Evolutionary conservation across 2,888 invertebrate genomes (phyloP), one percentile per base, ranked within the genome.

Genomic region (Caenorhabditis zanzibari): DNA sequence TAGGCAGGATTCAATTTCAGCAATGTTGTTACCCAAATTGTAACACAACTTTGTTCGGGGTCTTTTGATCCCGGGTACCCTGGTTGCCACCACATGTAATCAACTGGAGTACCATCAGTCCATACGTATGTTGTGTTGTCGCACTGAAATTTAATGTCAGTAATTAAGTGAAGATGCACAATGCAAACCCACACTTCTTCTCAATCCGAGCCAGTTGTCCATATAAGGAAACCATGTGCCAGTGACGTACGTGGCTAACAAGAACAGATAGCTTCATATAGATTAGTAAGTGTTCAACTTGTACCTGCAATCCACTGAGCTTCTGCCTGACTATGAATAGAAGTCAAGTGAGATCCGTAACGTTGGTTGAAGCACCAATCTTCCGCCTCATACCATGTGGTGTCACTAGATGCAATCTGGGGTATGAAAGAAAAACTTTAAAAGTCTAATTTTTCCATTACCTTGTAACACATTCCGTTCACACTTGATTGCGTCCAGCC

Each of bases 251-350:
- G 81, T 81, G 1, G 69, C 74, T 68, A 35, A 49, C 38, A 26
- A 9, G 24, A 61, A 22, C 9, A 35, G 12, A 16, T 26, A 19
- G 4, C 16, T 41, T 38, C 4, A 16, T 14, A 32, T 26, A 41
- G 26, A 26, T 32, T 22, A 14, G 7, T 19, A 7, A 19, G 52
- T 52, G 24, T 6, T 9, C 5, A 14, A 7, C 14, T 26, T 24
- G n/a, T 10, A 73, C 73, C 74, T 35, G 68, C 74, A 63, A 81
- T 75, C 81, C 81, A 81, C 49, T 81, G 24, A 24, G 81, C 74
- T 49, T 74, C 74, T 0, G 74, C 81, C 38, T 81, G 63, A 71
- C 69, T 81, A 14, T 81, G 81, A 38, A 81, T 26, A 6, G 74
- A 75, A 6, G 81, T 63, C 26, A 81, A 24, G 52, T 81, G 75